A percentile compares a stretch with the other conserved stretches of the same genome.
phyloP scores from a whole-genome alignment of 2,888 invertebrate species.

The Phlogophora meticulosa region DNA sequence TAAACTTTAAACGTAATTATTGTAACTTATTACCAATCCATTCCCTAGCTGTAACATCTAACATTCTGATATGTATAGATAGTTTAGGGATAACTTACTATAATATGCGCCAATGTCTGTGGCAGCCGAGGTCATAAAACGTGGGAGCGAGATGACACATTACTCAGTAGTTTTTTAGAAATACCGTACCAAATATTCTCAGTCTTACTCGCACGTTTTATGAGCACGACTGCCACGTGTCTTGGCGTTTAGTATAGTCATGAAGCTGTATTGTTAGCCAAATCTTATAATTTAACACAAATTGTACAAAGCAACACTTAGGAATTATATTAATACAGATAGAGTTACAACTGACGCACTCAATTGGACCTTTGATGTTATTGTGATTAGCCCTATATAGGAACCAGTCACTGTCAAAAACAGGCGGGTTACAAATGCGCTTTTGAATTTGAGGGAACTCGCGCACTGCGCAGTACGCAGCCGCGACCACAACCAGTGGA shows the following conservation, averaged over 20 bases:
- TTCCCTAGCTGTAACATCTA: slow-evolving; percentile 39
- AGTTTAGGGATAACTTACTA: slow-evolving; percentile 57
- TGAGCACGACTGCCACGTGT: neutral
- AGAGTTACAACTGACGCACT: slow-evolving; percentile 9
- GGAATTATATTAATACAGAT: neutral
- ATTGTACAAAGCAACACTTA: slow-evolving; percentile 48
- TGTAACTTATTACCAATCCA: slow-evolving; percentile 34
- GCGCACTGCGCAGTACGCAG: neutral
- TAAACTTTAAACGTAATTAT: slow-evolving; percentile 45
- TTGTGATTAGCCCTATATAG: neutral
- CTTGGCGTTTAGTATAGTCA: slow-evolving; percentile 1
- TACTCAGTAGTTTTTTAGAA: neutral
- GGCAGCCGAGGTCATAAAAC: neutral
- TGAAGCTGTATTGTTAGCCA: slow-evolving; percentile 16
- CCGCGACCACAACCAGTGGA: no score
- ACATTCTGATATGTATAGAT: slow-evolving; percentile 61
- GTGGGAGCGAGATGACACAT: neutral
- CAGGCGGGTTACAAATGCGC: no score
- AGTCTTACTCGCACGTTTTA: slow-evolving; percentile 6
- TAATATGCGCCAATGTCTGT: neutral
- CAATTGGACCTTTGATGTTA: neutral
- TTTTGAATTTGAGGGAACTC: neutral
- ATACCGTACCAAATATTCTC: neutral
- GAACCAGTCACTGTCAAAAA: no score
- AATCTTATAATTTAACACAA: slow-evolving; percentile 40